phyloP scores from a whole-genome alignment of 2,113 vertebrate genomes.

The Mustelus asterias region DNA sequence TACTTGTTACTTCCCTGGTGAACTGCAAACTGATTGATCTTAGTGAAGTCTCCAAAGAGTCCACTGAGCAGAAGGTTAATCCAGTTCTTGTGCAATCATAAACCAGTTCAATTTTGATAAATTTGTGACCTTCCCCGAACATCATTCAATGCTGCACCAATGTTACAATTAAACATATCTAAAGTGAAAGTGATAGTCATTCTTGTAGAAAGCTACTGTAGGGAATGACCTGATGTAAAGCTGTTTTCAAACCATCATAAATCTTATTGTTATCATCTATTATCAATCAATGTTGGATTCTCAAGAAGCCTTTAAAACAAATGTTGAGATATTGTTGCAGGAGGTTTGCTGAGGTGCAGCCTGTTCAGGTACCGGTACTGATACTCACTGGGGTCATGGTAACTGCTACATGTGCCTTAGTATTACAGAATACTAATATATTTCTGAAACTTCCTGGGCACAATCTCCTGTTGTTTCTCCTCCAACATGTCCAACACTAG shows the following conservation, averaged over 20 bases:
- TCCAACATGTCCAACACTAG: neutral
- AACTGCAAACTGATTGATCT: neutral
- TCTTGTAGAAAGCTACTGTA: neutral
- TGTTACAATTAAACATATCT: neutral
- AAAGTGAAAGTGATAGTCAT: neutral
- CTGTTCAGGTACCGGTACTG: neutral
- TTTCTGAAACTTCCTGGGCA: neutral
- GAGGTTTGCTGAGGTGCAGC: neutral
- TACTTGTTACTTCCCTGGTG: neutral
- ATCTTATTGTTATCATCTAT: neutral
- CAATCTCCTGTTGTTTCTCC: slow-evolving; percentile 16
- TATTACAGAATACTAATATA: neutral
- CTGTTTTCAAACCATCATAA: neutral
- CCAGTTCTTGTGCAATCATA: neutral
- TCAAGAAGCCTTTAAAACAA: neutral
- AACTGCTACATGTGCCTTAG: neutral
- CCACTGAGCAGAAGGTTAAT: neutral
- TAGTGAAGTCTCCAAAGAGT: neutral
- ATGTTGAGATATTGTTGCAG: neutral
- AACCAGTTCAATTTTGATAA: neutral
- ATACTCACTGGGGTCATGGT: neutral
- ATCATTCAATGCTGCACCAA: neutral
- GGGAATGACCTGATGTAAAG: neutral
- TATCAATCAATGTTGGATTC: neutral
- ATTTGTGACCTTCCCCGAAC: neutral